A percentile compares a stretch with the other conserved stretches of the same genome.
phyloP scores from a whole-genome alignment of 2,888 invertebrate genomes.

The Lasioglossum villosulum region DNA sequence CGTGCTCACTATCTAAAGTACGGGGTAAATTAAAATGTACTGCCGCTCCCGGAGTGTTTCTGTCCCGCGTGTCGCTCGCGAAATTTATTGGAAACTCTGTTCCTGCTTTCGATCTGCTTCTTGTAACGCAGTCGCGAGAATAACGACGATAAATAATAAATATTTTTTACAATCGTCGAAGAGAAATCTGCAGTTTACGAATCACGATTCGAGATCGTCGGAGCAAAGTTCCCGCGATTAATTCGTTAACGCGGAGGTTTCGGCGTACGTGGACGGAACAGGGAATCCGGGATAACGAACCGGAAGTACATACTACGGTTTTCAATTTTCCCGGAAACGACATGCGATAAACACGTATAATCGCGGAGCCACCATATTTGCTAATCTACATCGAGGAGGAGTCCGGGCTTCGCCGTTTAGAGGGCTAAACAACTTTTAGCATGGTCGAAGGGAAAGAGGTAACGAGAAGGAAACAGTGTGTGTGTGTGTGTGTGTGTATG shows the following conservation, averaged over 20 bases:
- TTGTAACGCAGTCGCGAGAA: not conserved
- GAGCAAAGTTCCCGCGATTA: not conserved
- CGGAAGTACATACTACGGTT: not conserved
- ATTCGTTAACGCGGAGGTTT: not conserved
- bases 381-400: slow-evolving; percentile 13
- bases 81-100: slow-evolving; percentile 29
- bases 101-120: not conserved
- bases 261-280: not conserved
- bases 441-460: slow-evolving; percentile 4
- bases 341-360: not conserved
- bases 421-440: slow-evolving; percentile 40
- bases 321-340: not conserved
- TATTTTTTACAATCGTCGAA: not conserved
- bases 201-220: not conserved
- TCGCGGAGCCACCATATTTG: slow-evolving; percentile 2
- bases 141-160: too few species aligned
- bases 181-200: not conserved
- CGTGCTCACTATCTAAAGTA: slow-evolving; percentile 43
- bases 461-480: not conserved
- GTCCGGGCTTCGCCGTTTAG: not conserved
- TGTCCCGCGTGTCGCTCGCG: not conserved
- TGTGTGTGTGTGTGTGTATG: not conserved
- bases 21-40: slow-evolving; percentile 48
- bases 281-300: not conserved
- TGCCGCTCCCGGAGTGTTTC: slow-evolving; percentile 7